Evolutionary conservation across 1,140 invertebrate genomes (phyloP).

Genomic region (Chlorops oryzae): DNA sequence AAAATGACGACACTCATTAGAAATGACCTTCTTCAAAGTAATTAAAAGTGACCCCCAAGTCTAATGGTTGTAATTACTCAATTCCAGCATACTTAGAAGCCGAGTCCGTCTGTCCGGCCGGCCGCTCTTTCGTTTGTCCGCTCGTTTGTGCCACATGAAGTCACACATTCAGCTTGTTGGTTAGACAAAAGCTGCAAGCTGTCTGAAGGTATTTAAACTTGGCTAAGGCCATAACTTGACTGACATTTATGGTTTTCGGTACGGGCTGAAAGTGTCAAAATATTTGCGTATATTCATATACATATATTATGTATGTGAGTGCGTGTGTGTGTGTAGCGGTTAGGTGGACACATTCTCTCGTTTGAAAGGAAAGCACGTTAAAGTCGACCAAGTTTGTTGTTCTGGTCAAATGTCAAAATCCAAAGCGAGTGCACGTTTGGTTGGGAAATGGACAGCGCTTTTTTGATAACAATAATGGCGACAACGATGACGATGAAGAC

Average conservation of each 20-base stretch:
- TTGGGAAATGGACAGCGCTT: too few species aligned
- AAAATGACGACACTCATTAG: slow-evolving; percentile 34
- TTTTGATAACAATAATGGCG: too few species aligned
- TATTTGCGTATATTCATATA: too few species aligned
- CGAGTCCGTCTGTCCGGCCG: too few species aligned
- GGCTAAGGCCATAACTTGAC: slow-evolving; percentile 38
- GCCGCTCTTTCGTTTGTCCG: not conserved
- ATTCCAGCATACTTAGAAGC: not conserved
- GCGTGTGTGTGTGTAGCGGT: too few species aligned
- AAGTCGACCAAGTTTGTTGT: too few species aligned
- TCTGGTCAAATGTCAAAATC: too few species aligned
- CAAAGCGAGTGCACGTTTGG: too few species aligned
- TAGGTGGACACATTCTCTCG: too few species aligned
- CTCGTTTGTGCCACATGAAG: not conserved
- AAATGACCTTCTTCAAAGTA: slow-evolving; percentile 43
- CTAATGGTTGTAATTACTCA: slow-evolving; percentile 42
- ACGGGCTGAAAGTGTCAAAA: slow-evolving; percentile 45
- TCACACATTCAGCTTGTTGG: not conserved
- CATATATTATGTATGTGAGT: too few species aligned
- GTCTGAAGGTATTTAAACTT: slow-evolving; percentile 46
- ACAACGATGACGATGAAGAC: too few species aligned
- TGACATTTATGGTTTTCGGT: slow-evolving; percentile 45
- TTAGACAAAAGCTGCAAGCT: slow-evolving; percentile 44
- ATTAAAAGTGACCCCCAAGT: slow-evolving; percentile 39
- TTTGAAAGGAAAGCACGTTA: too few species aligned